These are phyloP conservation scores for Charanyca ferruginea DNA, from an alignment of 2,888 invertebrate genomes.

Conservation along the genomic window DNA sequence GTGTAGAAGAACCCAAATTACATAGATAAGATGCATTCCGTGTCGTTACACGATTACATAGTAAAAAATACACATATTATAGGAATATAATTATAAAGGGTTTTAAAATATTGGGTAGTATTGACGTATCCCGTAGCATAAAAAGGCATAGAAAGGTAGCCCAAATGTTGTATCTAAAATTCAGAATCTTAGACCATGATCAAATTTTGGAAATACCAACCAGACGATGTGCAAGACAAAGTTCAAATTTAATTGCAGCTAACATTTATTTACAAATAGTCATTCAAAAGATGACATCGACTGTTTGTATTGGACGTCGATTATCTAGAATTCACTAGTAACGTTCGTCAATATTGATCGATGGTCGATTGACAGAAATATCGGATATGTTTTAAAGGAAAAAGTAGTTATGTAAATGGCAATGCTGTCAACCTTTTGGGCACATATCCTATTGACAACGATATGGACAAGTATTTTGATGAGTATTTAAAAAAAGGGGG, in stretches of 20 bases:
- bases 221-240: not conserved
- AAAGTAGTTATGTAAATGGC: too few species aligned
- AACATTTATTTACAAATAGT: not conserved
- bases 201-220: not conserved
- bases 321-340: too few species aligned
- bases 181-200: not conserved
- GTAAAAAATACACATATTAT: conserved; percentile 46
- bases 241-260: not conserved
- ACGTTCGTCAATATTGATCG: too few species aligned
- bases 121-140: conserved; percentile 33
- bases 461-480: too few species aligned
- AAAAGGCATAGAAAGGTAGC: conserved; percentile 30
- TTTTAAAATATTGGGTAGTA: conserved; percentile 16
- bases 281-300: too few species aligned
- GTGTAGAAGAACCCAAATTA: conserved; percentile 65
- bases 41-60: conserved; percentile 46
- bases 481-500: too few species aligned
- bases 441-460: too few species aligned
- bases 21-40: conserved; percentile 38
- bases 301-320: too few species aligned
- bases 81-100: conserved; percentile 12
- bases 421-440: too few species aligned
- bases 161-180: conserved; percentile 23
- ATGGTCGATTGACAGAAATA: not conserved
- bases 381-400: too few species aligned